Conservation (phyloP, 2,113 vertebrate species). For the Thunnus maccoyii region DNA sequence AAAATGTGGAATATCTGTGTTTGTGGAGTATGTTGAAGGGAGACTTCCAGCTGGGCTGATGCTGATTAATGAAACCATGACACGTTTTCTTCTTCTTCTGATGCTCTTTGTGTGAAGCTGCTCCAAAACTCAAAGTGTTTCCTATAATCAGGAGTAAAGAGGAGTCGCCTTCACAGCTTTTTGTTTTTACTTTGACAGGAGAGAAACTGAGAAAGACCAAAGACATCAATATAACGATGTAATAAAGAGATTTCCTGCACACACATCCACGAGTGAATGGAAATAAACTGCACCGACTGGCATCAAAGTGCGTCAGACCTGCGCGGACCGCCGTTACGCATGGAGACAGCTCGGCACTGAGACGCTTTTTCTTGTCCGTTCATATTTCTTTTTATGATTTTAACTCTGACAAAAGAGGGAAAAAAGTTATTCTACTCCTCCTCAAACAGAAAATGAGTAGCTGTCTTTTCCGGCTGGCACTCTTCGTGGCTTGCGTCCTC, state of each 20-base stretch:
- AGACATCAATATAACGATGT: conserved; percentile 45
- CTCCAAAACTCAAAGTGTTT: conserved; percentile 1
- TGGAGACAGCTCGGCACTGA: conserved; percentile 38
- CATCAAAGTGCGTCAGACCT: conserved; percentile 39
- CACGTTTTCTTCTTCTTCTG: not conserved
- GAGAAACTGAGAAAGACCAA: conserved; percentile 37
- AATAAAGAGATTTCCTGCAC: conserved; percentile 4
- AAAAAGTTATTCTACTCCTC: conserved; percentile 31
- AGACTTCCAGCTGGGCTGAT: conserved; percentile 25
- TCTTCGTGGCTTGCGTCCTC: conserved; percentile 77
- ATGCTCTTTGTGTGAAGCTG: conserved; percentile 24
- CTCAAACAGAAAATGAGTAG: conserved; percentile 79
- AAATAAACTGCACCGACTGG: not conserved
- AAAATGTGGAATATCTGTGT: not conserved
- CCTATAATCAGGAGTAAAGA: not conserved
- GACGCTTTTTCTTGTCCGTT: not conserved
- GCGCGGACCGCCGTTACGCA: conserved; percentile 49
- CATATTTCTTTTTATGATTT: not conserved
- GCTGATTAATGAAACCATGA: conserved; percentile 34
- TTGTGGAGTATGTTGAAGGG: conserved; percentile 59
- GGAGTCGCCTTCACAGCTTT: not conserved
- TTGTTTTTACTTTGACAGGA: not conserved
- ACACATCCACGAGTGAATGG: conserved; percentile 11
- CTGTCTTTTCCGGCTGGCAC: conserved; percentile 72
- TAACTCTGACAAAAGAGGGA: conserved; percentile 37